These are phyloP conservation scores for Macropus fuliginosus DNA, from an alignment of 2,797 vertebrate genomes.

Conservation along the genomic window DNA sequence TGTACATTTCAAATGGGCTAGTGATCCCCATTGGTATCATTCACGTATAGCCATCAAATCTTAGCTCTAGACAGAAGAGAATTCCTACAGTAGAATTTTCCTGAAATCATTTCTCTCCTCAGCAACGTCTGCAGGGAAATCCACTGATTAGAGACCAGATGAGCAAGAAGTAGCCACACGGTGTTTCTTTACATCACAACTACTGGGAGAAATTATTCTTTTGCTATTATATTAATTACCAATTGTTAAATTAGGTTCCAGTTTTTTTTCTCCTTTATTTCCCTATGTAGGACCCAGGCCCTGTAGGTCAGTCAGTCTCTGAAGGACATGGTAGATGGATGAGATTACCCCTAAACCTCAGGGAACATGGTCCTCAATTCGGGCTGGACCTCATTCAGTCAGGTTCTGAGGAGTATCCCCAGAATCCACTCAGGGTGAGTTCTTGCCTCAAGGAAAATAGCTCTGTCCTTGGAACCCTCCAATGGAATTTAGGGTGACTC, in stretches of 20 bases:
- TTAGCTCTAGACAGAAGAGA: not conserved
- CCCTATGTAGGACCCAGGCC: not conserved
- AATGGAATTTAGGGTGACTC: not conserved
- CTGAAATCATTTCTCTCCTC: conserved; percentile 44
- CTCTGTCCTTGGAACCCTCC: not conserved
- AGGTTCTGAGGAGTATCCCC: too few species aligned
- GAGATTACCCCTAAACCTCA: not conserved
- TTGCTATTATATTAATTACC: not conserved
- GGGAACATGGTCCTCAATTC: not conserved
- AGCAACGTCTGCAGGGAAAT: not conserved
- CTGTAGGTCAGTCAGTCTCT: not conserved
- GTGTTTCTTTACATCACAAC: not conserved
- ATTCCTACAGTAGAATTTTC: not conserved
- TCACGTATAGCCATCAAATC: not conserved
- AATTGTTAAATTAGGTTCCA: not conserved
- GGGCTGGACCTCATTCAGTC: not conserved
- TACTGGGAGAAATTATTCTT: not conserved
- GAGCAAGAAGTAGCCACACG: not conserved
- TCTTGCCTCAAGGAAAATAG: not conserved
- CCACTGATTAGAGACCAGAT: not conserved
- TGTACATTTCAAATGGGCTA: not conserved
- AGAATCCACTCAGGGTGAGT: not conserved
- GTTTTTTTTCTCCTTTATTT: not conserved
- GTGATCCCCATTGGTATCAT: not conserved
- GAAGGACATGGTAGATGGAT: not conserved